phyloP scores from a whole-genome alignment of 2,113 vertebrate species.

The Brienomyrus brachyistius region DNA sequence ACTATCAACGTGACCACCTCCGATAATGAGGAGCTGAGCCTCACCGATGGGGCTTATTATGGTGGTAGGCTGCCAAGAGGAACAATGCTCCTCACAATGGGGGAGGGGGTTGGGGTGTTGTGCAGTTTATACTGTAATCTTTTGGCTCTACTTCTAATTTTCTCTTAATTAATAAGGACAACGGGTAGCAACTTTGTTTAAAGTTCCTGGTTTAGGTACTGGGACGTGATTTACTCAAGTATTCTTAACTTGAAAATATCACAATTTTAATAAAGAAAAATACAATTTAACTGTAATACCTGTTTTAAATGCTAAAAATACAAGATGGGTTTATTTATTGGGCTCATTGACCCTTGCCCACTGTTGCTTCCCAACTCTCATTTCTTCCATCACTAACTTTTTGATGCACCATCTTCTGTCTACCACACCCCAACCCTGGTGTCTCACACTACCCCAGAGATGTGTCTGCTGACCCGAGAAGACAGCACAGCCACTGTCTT shows the following conservation, averaged over 20 bases:
- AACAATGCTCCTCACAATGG: not conserved
- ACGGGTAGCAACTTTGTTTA: not conserved
- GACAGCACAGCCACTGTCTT: not conserved
- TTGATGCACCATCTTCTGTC: not conserved
- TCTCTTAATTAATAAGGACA: not conserved
- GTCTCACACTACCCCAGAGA: not conserved
- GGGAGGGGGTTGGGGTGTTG: not conserved
- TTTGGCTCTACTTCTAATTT: not conserved
- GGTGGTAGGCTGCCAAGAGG: conserved; percentile 70
- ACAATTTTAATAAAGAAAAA: not conserved
- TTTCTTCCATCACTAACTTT: not conserved
- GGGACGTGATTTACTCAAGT: not conserved
- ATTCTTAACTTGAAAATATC: not conserved
- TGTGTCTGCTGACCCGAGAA: not conserved
- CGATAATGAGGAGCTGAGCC: conserved; percentile 77
- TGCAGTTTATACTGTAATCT: not conserved
- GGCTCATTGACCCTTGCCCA: not conserved
- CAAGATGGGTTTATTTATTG: not conserved
- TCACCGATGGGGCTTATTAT: conserved; percentile 91
- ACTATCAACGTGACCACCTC: conserved; percentile 81
- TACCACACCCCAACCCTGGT: not conserved
- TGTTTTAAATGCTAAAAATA: not conserved
- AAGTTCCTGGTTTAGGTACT: not conserved
- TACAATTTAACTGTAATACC: not conserved
- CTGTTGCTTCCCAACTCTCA: not conserved